These are phyloP conservation scores for Sinella curviseta DNA, from an alignment of 1,140 invertebrate species.

Conservation along the genomic window DNA sequence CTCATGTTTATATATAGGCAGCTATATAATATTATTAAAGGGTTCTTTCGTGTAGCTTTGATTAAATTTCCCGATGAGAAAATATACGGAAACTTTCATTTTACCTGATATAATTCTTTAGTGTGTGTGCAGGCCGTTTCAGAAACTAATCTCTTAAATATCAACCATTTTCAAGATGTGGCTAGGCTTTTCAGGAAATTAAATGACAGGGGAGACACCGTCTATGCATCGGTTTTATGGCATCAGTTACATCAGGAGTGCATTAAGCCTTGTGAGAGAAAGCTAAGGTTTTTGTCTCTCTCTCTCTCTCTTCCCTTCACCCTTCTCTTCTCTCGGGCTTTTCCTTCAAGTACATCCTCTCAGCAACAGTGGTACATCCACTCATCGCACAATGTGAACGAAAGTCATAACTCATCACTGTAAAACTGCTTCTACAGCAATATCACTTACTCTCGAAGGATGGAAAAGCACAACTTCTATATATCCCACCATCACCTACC, in stretches of 20 bases:
- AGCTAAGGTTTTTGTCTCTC: neutral
- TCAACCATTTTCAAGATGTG: neutral
- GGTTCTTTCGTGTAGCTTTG: neutral
- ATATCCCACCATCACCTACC: neutral
- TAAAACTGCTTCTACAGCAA: slow-evolving; percentile 12
- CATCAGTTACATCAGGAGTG: neutral
- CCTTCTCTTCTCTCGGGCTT: neutral
- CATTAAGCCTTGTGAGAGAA: neutral
- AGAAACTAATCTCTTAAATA: slow-evolving; percentile 1
- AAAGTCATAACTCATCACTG: slow-evolving; percentile 13
- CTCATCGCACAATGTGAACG: neutral
- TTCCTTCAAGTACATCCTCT: neutral
- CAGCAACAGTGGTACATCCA: neutral
- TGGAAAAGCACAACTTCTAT: neutral
- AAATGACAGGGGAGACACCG: slow-evolving; percentile 1
- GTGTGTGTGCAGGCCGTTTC: neutral
- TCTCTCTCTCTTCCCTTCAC: neutral
- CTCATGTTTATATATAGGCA: no score
- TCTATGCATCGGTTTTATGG: neutral
- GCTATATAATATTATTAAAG: neutral
- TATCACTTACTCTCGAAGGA: neutral
- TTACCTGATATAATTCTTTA: neutral
- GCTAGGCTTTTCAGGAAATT: neutral
- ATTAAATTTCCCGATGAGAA: neutral
- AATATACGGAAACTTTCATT: neutral